Percentiles rank a stretch among this genome's conserved stretches.
phyloP scores from a whole-genome alignment of 2,797 vertebrate species.

The Masticophis lateralis region DNA sequence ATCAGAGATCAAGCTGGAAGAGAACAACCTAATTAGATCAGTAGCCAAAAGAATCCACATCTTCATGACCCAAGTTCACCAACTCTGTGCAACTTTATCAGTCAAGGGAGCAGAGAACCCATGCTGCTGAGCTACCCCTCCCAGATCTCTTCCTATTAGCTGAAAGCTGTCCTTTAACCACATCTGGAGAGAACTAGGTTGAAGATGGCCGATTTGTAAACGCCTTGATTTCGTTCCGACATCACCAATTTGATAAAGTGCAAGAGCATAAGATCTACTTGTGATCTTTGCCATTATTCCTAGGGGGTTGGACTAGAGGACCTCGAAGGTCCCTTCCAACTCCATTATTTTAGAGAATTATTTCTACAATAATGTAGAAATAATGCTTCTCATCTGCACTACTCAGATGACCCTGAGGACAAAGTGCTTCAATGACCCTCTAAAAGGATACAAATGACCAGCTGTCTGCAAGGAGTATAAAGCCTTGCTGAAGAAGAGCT shows the following conservation, averaged over 20 bases:
- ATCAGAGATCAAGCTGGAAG: conserved; percentile 65
- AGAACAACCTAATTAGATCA: conserved; percentile 48
- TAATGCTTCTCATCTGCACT: too few relatives aligned
- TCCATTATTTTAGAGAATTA: neutral
- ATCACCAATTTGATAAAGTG: neutral
- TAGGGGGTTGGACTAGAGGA: neutral
- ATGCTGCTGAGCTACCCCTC: neutral
- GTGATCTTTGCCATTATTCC: neutral
- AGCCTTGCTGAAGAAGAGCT: too few relatives aligned
- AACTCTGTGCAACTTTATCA: neutral
- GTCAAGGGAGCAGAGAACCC: neutral
- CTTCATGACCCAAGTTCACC: neutral
- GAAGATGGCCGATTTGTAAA: neutral
- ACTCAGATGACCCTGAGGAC: too few relatives aligned
- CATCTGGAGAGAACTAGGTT: neutral
- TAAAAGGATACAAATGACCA: too few relatives aligned
- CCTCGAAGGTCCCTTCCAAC: neutral
- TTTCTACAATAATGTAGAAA: too few relatives aligned
- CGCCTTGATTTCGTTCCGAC: neutral
- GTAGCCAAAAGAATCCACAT: rapidly evolving
- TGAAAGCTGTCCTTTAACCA: neutral
- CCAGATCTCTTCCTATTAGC: neutral
- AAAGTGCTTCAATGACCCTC: too few relatives aligned
- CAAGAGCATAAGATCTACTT: neutral
- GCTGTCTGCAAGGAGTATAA: too few relatives aligned